Percentiles rank a stretch among this genome's conserved stretches.
Conservation (phyloP, 1,140 invertebrate genomes). For the Cotesia typhae region DNA sequence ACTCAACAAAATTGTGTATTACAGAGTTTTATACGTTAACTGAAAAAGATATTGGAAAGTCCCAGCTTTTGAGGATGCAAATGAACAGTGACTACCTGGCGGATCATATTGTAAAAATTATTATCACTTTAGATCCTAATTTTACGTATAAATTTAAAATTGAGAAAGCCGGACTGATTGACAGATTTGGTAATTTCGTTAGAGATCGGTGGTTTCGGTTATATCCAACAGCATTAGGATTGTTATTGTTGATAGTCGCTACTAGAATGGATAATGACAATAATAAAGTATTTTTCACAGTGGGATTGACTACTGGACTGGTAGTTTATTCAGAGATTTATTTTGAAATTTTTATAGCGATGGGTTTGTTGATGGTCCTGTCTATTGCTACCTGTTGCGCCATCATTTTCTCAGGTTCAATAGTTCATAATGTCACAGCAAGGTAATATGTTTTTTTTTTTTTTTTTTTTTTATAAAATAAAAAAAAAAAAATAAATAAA, state of each 20-base stretch:
- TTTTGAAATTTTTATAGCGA: constrained; percentile 58
- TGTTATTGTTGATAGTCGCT: constrained; percentile 55
- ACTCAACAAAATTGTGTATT: constrained; percentile 68
- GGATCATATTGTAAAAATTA: constrained; percentile 49
- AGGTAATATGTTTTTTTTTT: constrained; percentile 59
- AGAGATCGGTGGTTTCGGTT: constrained; percentile 58
- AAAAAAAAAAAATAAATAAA: too few relatives aligned
- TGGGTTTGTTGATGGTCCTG: constrained; percentile 64
- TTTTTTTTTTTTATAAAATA: too few relatives aligned
- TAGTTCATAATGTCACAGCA: constrained; percentile 67
- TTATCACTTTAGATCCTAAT: constrained; percentile 68
- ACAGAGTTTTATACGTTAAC: constrained; percentile 56
- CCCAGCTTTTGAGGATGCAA: neutral
- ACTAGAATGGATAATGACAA: constrained; percentile 49
- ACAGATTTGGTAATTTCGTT: constrained; percentile 53
- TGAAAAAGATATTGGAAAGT: constrained; percentile 57
- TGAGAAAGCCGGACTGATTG: constrained; percentile 48
- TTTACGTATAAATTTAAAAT: constrained; percentile 68
- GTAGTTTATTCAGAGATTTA: constrained; percentile 43
- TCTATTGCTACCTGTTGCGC: constrained; percentile 61
- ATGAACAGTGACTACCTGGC: neutral
- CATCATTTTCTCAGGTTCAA: constrained; percentile 69
- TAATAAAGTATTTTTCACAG: constrained; percentile 36
- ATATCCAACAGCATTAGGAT: constrained; percentile 53
- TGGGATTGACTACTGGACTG: constrained; percentile 47